Conservation (phyloP, 2,797 vertebrate species). For the Natrix natrix region DNA sequence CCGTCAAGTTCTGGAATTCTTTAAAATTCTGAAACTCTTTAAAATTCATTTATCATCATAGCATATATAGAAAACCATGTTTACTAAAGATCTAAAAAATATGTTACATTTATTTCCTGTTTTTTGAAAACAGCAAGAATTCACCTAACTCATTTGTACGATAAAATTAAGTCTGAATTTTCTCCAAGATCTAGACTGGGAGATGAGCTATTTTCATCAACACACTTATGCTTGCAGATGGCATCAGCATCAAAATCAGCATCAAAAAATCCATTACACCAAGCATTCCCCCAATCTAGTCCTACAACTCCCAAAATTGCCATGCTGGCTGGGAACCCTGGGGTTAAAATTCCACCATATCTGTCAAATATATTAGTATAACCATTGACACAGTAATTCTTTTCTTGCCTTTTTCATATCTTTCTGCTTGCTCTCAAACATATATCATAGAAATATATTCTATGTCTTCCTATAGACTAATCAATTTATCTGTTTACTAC, state of each 20-base stretch:
- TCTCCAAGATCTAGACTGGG: neutral
- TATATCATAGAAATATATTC: neutral
- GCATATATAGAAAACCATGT: neutral
- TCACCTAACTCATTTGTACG: neutral
- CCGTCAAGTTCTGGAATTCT: neutral
- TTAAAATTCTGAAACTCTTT: neutral
- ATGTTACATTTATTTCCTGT: neutral
- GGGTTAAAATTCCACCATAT: neutral
- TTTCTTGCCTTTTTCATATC: neutral
- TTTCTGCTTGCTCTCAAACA: conserved; percentile 1
- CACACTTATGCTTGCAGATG: neutral
- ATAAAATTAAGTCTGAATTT: neutral
- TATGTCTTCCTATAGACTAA: neutral
- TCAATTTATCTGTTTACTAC: neutral
- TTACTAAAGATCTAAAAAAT: neutral
- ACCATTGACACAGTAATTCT: neutral
- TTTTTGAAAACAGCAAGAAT: neutral
- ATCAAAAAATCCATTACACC: neutral
- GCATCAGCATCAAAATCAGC: neutral
- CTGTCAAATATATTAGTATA: neutral
- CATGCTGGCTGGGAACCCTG: neutral
- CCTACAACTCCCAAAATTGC: neutral
- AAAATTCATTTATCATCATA: neutral
- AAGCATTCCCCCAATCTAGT: neutral
- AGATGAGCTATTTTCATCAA: neutral